Evolutionary conservation across 2,113 vertebrate genomes (phyloP), one percentile per base, ranked within the genome.

Genomic region (Nansenia antarctica): DNA sequence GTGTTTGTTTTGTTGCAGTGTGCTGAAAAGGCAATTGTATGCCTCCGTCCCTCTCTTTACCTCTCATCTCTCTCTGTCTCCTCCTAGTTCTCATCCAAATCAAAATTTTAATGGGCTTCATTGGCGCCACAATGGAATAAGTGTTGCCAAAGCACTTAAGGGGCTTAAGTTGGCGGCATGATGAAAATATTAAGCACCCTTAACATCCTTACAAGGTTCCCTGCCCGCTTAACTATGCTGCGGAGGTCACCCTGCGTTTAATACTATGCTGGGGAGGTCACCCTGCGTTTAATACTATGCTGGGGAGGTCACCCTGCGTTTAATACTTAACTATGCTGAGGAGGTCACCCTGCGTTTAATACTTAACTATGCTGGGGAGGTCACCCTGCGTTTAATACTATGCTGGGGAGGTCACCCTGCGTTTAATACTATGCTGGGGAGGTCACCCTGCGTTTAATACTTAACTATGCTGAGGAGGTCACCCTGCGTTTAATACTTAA

Each of bases 121-220:
- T 85, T 88, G 87, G 85, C 86, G 84, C 87, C 88, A 90, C 87
- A 87, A 68, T 87, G 86, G 87, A 91, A 91, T 89, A 91, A 92
- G 84, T 89, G 87, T 91, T 92, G 91, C 91, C 90, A 92, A 88
- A 91, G 92, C 91, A 93, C 91, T 92, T 92, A 90, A 90, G 90
- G 88, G 88, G 86, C 89, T 91, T 86, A 89, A 90, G 85, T 86
- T 85, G 85, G 85, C 72, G 34, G 82, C 85, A 87, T 91, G 91
- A 86, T 78, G 85, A 82, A 90, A 91, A 91, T 91, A 90, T 90
- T 88, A 92, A 92, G 85, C 76, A 84, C 82, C 84, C 76, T 49
- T 79, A 78, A 82, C 82, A 83, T 78, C 85, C 86, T 86, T 87
- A 85, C 85, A 89, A 85, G 82, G 79, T 87, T 86, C 85, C 83